phyloP scores from a whole-genome alignment of 2,888 invertebrate species.

The Mythimna ferrago region DNA sequence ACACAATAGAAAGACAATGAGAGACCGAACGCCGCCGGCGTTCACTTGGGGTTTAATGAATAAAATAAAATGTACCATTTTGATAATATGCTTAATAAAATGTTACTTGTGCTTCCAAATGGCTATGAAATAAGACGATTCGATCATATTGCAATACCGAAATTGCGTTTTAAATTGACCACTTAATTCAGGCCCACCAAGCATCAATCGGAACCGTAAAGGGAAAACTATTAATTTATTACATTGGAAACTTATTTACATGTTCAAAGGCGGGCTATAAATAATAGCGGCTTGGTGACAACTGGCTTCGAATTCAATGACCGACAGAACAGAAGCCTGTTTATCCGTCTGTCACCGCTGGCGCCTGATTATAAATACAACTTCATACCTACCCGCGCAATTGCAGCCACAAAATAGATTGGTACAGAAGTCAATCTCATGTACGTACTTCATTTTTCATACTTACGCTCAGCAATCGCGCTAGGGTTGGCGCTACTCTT shows the following conservation, averaged over 20 bases:
- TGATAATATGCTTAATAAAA: too few relatives aligned
- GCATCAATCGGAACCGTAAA: conserved; percentile 47
- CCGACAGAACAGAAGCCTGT: conserved; percentile 61
- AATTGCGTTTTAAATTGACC: conserved; percentile 4
- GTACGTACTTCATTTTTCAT: too few relatives aligned
- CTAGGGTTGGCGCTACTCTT: too few relatives aligned
- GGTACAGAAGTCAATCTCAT: too few relatives aligned
- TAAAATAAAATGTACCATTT: too few relatives aligned
- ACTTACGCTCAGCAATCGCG: too few relatives aligned
- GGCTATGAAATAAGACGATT: too few relatives aligned
- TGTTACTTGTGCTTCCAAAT: too few relatives aligned
- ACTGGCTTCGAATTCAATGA: conserved; percentile 63
- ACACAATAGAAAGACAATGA: too few relatives aligned
- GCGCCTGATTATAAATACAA: conserved; percentile 64
- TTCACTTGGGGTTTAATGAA: too few relatives aligned
- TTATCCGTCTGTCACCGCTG: conserved; percentile 66
- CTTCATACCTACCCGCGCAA: conserved; percentile 36
- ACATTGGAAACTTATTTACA: conserved; percentile 57
- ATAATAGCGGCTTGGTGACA: conserved; percentile 52
- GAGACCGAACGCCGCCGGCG: too few relatives aligned
- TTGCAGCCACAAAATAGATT: not conserved
- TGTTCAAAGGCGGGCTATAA: conserved; percentile 49
- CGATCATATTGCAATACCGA: not conserved
- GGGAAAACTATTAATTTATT: conserved; percentile 56
- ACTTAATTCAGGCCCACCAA: conserved; percentile 34